Conservation (phyloP, 2,888 invertebrate genomes). For the Tipula confusa region DNA sequence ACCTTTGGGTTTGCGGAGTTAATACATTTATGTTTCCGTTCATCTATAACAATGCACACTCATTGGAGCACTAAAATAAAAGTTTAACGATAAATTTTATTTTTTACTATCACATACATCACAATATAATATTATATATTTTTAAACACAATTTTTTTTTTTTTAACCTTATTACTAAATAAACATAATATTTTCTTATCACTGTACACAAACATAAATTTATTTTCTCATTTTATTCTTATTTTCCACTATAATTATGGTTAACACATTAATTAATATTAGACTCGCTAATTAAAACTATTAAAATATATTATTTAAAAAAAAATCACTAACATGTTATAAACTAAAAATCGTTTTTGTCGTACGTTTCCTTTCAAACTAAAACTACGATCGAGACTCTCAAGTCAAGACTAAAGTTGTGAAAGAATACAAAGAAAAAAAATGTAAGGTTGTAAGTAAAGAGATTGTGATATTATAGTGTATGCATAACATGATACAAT, state of each 20-base stretch:
- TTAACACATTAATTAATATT: neutral
- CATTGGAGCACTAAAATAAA: neutral
- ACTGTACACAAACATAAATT: neutral
- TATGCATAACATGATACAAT: neutral
- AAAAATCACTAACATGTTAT: neutral
- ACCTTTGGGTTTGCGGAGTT: neutral
- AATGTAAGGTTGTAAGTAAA: neutral
- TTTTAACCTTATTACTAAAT: neutral
- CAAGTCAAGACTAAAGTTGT: neutral
- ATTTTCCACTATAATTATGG: neutral
- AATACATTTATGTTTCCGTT: neutral
- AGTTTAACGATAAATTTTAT: neutral
- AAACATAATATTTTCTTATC: neutral
- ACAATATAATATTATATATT: neutral
- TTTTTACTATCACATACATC: neutral
- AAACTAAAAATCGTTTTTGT: neutral
- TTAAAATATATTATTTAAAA: neutral
- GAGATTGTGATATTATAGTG: neutral
- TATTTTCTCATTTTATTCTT: neutral
- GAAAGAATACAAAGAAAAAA: neutral
- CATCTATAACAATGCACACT: neutral
- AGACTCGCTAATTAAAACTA: neutral
- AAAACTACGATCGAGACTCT: conserved; percentile 12
- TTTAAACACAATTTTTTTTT: neutral
- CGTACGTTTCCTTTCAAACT: neutral